Evolutionary conservation across 2,113 vertebrate species (phyloP), one percentile per base, ranked within the genome.

Genomic region (Sylvietta virens): DNA sequence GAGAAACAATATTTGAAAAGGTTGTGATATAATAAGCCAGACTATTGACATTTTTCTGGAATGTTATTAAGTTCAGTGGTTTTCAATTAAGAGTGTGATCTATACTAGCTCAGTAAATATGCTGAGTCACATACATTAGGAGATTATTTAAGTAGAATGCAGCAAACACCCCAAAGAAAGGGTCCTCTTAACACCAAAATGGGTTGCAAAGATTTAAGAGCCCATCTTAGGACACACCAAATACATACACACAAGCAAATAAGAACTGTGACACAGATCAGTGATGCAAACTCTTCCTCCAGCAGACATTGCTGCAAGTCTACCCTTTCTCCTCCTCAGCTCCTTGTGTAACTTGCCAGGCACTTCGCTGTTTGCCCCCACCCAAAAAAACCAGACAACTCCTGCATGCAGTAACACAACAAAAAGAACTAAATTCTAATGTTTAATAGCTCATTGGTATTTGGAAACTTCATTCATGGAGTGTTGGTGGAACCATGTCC

Each of bases 1-100:
- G 44, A 83, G 77, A 95, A 90, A 77, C 11, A 78, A 92, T 93
- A 95, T 94, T 93, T 95, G 72, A 83, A 89, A 88, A 96, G 18
- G 11, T 58, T 79, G 35, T 47, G 26, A 61, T 93, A 39, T 50
- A 82, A 85, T 86, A 81, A 51, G 53, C 11, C 60, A 81, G 45
- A 56, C 16, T 86, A 57, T 27, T 78, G 77, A 67, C 62, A 45
- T 57, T 91, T 92, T 92, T 78, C 56, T 89, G 56, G 21, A 88
- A 61, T 51, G 4, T 48, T 92, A 80, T 39, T 78, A 39, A 93
- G 45, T 40, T 80, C 45, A 33, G 22, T 58, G 33, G 19, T 54
- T 96, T 92, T 85, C 86, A 81, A 20, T 81, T 44, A 81, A 64
- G 35, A 77, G 1, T 23, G 28, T 76, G 6, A 67, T 64, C 69